phyloP scores from a whole-genome alignment of 2,888 invertebrate species.

The Latheticus oryzae region DNA sequence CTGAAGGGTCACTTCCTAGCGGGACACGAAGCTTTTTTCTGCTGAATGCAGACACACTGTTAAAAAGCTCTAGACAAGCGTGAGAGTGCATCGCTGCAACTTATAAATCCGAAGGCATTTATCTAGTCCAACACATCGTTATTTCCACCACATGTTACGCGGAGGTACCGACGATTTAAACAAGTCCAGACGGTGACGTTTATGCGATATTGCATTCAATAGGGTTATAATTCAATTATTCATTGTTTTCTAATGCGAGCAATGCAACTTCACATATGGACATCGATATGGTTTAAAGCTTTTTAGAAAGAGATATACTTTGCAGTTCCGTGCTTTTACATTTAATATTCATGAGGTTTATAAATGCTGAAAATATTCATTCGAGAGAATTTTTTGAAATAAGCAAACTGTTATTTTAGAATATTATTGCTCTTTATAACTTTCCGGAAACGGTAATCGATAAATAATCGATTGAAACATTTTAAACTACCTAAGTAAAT shows the following conservation, averaged over 20 bases:
- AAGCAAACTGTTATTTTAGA: no score
- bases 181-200: slow-evolving; percentile 47
- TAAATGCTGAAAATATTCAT: no score
- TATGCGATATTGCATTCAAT: slow-evolving; percentile 49
- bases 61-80: slow-evolving; percentile 7
- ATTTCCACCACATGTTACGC: slow-evolving; percentile 39
- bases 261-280: slow-evolving; percentile 20
- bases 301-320: slow-evolving; percentile 4
- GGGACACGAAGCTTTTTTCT: slow-evolving; percentile 15
- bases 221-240: slow-evolving; percentile 55
- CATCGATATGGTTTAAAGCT: slow-evolving; percentile 22
- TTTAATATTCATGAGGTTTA: slow-evolving; percentile 42
- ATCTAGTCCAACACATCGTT: slow-evolving; percentile 45
- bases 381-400: no score
- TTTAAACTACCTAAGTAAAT: no score
- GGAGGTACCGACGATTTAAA: slow-evolving; percentile 47
- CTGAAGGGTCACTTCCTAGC: slow-evolving; percentile 32
- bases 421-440: no score
- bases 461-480: no score
- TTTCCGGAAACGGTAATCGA: no score
- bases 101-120: slow-evolving; percentile 44
- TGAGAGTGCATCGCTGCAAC: slow-evolving; percentile 15
- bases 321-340: slow-evolving; percentile 35
- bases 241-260: slow-evolving; percentile 54
- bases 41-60: neutral